Evolutionary conservation across 1,140 invertebrate genomes (phyloP).

Genomic region (Drosophila punjabiensis): DNA sequence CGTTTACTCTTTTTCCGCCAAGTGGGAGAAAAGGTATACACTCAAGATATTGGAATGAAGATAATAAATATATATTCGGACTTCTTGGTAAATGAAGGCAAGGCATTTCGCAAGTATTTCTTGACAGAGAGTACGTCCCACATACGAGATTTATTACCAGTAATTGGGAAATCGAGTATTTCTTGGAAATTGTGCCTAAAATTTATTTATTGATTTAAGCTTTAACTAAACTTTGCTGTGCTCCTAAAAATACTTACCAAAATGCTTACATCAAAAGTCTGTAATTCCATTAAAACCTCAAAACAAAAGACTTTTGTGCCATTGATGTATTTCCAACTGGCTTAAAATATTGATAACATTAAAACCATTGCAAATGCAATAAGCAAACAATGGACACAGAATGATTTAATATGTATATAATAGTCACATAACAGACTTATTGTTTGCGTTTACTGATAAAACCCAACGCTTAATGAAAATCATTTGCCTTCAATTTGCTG

Average conservation of each 20-base stretch:
- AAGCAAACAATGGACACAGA: not conserved
- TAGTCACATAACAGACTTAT: conserved; percentile 34
- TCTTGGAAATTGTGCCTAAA: not conserved
- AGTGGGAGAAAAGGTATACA: not conserved
- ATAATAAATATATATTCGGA: not conserved
- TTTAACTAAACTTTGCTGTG: not conserved
- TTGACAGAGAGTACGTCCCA: not conserved
- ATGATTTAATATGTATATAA: conserved; percentile 52
- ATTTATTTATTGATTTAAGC: not conserved
- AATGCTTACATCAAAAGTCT: too few relatives aligned
- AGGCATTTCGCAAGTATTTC: not conserved
- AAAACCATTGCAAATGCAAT: not conserved
- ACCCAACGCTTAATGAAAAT: conserved; percentile 51
- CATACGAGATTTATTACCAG: not conserved
- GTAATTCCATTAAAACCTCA: not conserved
- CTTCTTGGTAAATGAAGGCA: not conserved
- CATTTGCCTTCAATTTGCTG: conserved; percentile 68
- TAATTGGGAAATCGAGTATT: not conserved
- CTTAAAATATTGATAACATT: conserved; percentile 11
- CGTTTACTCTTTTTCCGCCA: conserved; percentile 26
- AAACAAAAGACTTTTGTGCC: conserved; percentile 7
- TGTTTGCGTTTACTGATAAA: conserved; percentile 34
- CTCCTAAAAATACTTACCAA: not conserved
- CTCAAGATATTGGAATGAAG: conserved; percentile 3
- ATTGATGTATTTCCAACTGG: not conserved